Evolutionary conservation across 1,140 invertebrate genomes (phyloP).

Genomic region (Cryptotermes secundus): DNA sequence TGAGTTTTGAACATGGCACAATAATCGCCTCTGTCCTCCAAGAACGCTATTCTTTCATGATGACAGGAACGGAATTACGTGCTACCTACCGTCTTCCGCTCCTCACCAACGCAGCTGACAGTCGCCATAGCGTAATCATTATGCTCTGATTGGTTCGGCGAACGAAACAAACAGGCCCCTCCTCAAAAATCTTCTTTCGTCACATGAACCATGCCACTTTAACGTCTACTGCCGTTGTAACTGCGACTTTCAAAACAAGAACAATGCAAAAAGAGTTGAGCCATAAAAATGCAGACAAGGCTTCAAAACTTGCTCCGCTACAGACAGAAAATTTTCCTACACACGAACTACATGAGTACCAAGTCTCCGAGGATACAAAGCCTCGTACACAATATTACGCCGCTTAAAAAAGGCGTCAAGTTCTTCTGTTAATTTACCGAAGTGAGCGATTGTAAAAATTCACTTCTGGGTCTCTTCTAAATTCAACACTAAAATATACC

Average conservation of each 20-base stretch:
- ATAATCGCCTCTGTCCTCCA: too few species aligned
- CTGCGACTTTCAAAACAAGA: slow-evolving; percentile 13
- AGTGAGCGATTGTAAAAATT: too few species aligned
- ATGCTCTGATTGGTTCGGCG: background rate
- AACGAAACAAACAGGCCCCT: background rate
- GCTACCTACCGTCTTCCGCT: too few species aligned
- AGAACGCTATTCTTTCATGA: too few species aligned
- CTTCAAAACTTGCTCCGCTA: slow-evolving; percentile 10
- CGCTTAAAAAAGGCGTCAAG: too few species aligned
- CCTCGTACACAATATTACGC: background rate
- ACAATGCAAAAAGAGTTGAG: background rate
- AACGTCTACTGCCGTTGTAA: background rate
- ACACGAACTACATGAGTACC: background rate
- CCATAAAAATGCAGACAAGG: slow-evolving; percentile 13
- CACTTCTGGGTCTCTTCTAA: too few species aligned
- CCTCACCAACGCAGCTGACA: background rate
- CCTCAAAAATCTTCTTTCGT: too few species aligned
- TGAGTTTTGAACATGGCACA: background rate
- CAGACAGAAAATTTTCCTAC: background rate
- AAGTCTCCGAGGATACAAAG: background rate
- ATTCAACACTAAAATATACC: too few species aligned
- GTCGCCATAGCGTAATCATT: background rate
- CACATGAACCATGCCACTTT: too few species aligned
- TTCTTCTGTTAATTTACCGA: too few species aligned
- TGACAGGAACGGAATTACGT: too few species aligned